A percentile compares a stretch with the other conserved stretches of the same genome.
phyloP scores from a whole-genome alignment of 2,797 vertebrate genomes.

The Ctenochaetus hawaiiensis region DNA sequence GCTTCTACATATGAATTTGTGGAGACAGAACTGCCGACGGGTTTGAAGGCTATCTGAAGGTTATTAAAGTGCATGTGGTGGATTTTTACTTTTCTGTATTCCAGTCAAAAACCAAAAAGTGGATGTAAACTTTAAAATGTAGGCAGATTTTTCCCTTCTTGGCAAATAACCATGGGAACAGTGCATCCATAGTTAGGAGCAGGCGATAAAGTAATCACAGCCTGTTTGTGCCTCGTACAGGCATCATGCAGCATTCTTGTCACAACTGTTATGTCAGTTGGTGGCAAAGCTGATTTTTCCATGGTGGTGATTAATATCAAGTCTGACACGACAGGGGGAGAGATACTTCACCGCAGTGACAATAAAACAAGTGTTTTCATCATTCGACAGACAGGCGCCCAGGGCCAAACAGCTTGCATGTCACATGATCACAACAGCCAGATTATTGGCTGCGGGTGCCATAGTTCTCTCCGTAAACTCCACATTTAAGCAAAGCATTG shows the following conservation, averaged over 20 bases:
- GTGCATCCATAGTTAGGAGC: not conserved
- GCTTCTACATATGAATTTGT: not conserved
- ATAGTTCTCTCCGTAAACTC: slow-evolving; percentile 52
- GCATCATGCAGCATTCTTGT: slow-evolving; percentile 41
- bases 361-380: slow-evolving; percentile 73
- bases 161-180: not conserved
- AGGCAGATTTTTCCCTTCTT: not conserved
- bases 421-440: slow-evolving; percentile 68
- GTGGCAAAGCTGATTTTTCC: slow-evolving; percentile 57
- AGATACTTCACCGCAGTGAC: slow-evolving; percentile 57
- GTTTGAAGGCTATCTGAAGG: slow-evolving; percentile 9
- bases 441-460: slow-evolving; percentile 55
- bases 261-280: slow-evolving; percentile 58
- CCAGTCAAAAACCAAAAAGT: not conserved
- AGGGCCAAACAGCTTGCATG: slow-evolving; percentile 55
- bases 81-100: not conserved
- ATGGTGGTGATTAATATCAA: slow-evolving; percentile 69
- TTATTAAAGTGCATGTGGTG: not conserved
- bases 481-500: slow-evolving; percentile 55
- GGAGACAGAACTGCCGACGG: not conserved
- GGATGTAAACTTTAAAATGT: slow-evolving; percentile 1
- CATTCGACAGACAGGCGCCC: slow-evolving; percentile 57
- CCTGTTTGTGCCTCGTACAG: slow-evolving; percentile 1
- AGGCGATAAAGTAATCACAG: slow-evolving; percentile 28
- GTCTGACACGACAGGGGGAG: slow-evolving; percentile 55